These are phyloP conservation scores for Channallabes apus DNA, from an alignment of 2,797 vertebrate species.

Conservation along the genomic window DNA sequence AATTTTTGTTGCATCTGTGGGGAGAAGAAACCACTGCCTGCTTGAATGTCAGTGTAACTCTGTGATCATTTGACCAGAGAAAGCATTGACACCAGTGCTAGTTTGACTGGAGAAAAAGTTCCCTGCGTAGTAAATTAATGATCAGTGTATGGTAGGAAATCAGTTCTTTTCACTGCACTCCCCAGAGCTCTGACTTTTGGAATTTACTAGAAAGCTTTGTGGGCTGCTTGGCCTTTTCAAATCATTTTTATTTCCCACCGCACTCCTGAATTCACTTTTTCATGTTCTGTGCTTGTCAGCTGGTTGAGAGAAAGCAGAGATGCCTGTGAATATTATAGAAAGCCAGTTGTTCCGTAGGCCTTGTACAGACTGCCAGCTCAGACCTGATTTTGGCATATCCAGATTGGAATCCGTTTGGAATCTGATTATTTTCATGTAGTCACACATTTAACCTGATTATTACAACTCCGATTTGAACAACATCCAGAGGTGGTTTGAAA, in stretches of 20 bases:
- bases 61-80: background rate
- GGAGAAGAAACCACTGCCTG: slow-evolving; percentile 39
- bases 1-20: slow-evolving; percentile 39
- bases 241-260: slow-evolving; percentile 12
- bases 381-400: too few relatives aligned
- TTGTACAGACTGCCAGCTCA: too few relatives aligned
- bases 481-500: too few relatives aligned
- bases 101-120: slow-evolving; percentile 5
- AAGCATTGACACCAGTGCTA: background rate
- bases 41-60: background rate
- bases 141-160: slow-evolving; percentile 11
- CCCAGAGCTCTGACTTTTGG: slow-evolving; percentile 21
- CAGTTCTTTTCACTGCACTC: slow-evolving; percentile 22
- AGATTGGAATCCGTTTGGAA: too few relatives aligned
- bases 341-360: background rate
- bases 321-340: background rate
- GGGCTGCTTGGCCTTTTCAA: slow-evolving; percentile 29
- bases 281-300: slow-evolving; percentile 33
- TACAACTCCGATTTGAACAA: too few relatives aligned
- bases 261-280: slow-evolving; percentile 27
- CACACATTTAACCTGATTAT: too few relatives aligned
- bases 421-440: too few relatives aligned
- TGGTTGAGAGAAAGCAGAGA: background rate
- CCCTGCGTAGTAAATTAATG: slow-evolving; percentile 31
- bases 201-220: slow-evolving; percentile 34